phyloP scores from a whole-genome alignment of 2,113 vertebrate species.

The Crotophaga sulcirostris region DNA sequence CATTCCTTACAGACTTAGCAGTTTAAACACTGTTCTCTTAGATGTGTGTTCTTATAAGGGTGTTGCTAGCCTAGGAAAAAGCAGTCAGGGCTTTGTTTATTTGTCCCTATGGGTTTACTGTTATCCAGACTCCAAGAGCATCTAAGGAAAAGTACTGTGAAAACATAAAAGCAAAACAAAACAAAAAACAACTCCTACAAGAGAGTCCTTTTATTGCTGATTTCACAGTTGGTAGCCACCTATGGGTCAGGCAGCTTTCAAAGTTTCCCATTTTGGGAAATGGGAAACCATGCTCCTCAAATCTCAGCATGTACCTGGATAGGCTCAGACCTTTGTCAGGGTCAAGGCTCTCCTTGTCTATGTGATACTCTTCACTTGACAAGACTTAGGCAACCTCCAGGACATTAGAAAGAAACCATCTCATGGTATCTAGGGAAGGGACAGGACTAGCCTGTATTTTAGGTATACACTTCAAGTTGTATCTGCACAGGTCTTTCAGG shows the following conservation, averaged over 20 bases:
- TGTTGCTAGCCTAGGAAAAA: neutral
- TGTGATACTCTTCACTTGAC: neutral
- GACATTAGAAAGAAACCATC: neutral
- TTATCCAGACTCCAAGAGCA: neutral
- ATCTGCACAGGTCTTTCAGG: neutral
- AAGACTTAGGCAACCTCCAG: neutral
- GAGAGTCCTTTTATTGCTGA: neutral
- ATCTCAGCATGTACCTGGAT: neutral
- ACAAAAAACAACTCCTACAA: neutral
- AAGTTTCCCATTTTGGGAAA: neutral
- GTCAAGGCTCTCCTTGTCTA: neutral
- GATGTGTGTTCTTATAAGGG: neutral
- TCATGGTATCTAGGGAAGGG: neutral
- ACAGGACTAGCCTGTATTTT: neutral
- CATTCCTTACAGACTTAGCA: neutral
- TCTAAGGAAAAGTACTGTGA: neutral
- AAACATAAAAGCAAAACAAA: neutral
- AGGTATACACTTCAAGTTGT: neutral
- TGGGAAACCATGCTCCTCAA: no score
- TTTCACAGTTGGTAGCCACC: neutral
- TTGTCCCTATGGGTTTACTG: neutral
- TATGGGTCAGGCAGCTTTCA: neutral
- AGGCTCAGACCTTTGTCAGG: neutral
- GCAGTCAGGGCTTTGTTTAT: neutral
- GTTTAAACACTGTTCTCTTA: neutral